Percentiles rank a stretch among this genome's conserved stretches.
phyloP scores from a whole-genome alignment of 2,888 invertebrate genomes.

The Cerastis rubricosa region DNA sequence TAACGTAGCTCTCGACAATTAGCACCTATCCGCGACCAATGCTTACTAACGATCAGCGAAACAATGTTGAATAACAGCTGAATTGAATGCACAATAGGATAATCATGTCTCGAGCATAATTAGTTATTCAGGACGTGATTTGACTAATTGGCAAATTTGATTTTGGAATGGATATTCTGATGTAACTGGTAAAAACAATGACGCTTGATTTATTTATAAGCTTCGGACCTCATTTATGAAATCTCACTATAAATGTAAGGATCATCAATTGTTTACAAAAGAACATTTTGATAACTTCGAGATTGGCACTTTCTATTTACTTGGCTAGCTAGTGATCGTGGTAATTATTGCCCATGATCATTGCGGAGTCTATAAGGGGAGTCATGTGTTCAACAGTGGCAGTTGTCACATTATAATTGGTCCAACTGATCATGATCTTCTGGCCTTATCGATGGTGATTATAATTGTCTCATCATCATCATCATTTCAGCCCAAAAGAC shows the following conservation, averaged over 20 bases:
- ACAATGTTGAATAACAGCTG: conserved; percentile 40
- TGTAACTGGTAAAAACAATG: conserved; percentile 4
- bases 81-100: conserved; percentile 43
- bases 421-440: conserved; percentile 8
- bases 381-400: conserved; percentile 16
- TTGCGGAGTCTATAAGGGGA: not conserved
- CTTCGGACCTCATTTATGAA: too few relatives aligned
- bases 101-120: conserved; percentile 36
- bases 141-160: conserved; percentile 38
- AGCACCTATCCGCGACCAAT: conserved; percentile 34
- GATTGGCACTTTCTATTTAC: too few relatives aligned
- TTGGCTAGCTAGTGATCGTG: not conserved
- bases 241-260: too few relatives aligned
- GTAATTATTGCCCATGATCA: not conserved
- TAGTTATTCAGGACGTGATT: conserved; percentile 15
- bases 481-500: too few relatives aligned
- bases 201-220: not conserved
- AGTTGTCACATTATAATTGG: not conserved
- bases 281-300: too few relatives aligned
- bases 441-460: not conserved
- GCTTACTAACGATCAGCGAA: conserved; percentile 8
- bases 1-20: conserved; percentile 48
- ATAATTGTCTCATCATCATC: not conserved
- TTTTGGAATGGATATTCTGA: conserved; percentile 16
- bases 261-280: too few relatives aligned